Base-by-base conservation (phyloP, 2,888 invertebrate genomes). In the Sipunculus nudus region DNA sequence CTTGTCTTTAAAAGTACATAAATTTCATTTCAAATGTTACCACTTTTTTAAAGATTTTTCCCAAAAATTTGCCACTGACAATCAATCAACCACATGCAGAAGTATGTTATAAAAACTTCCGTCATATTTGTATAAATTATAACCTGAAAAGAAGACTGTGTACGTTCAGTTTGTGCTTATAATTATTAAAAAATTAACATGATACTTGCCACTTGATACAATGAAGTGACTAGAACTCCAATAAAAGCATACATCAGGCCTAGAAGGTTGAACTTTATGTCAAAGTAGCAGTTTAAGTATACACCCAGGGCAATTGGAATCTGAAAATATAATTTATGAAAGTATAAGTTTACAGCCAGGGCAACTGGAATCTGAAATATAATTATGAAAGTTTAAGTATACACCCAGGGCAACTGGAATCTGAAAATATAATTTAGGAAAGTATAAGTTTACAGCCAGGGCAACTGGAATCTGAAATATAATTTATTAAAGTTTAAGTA, bases 201-300 rank as follows among this genome's bases (percentile, higher is more conserved):
- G 4, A 61, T 45, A 76, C 85, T 75, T 83, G 87, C 87, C 75
- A 88, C 86, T 86, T 88, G 87, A 72, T 88, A 88, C 16, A 87
- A 62, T 1, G 87, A 87, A 19, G 87, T 87, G 13, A 87, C 84
- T 26, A 87, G 21, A 3, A 87, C 87, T 50, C 87, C 87, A 52
- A 84, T 65, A 4, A 81, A 69, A 2, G 87, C 87, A 75, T 83
- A 87, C 21, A 85, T 39, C 1, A 85, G 85, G 43, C 87, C 87
- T 31, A 83, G 21, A 6, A 85, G 28, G 67, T 86, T 87, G 66
- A 87, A 87, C 69, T 85, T 84, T 39, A 87, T 82, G 73, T 88
- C 88, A 68, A 86, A 87, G 65, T 82, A 86, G 65, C 87, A 87
- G 75, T 86, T 86, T 21, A 87, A 70, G 50, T 85, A 75, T 5